These are phyloP conservation scores for Spongia lamella DNA, from an alignment of 37 sponge, comb jelly and placozoan species.

Conservation along the genomic window DNA sequence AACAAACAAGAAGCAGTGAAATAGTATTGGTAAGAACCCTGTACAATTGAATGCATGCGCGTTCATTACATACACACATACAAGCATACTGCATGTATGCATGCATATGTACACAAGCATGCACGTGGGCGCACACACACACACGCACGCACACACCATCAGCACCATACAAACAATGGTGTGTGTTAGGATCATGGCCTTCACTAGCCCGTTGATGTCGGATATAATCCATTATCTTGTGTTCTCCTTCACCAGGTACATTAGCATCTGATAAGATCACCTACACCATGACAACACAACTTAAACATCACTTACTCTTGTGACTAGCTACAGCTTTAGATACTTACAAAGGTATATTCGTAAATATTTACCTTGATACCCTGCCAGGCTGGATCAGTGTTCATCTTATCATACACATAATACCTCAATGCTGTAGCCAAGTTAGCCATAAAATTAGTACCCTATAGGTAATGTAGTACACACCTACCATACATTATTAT, in stretches of 20 bases:
- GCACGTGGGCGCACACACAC: not conserved
- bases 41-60: not conserved
- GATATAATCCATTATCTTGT: constrained; percentile 99
- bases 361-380: constrained; percentile 53
- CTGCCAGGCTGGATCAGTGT: constrained; percentile 92
- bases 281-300: too few species aligned
- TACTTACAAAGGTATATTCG: not conserved
- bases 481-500: too few species aligned
- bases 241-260: constrained; percentile 99
- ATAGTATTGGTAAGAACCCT: not conserved
- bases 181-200: constrained; percentile 95
- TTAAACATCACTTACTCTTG: too few species aligned
- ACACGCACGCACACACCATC: constrained; percentile 63
- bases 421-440: constrained; percentile 88
- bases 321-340: too few species aligned
- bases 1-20: not conserved
- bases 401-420: constrained; percentile 90
- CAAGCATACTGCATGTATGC: not conserved
- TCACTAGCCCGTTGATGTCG: constrained; percentile 81
- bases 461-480: constrained; percentile 16
- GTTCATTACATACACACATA: not conserved
- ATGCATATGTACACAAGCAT: not conserved
- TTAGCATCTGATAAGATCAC: constrained; percentile 96
- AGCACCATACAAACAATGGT: constrained; percentile 97
- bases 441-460: constrained; percentile 94